phyloP scores from a whole-genome alignment of 2,888 invertebrate species.

The Rhabditoides inermis region DNA sequence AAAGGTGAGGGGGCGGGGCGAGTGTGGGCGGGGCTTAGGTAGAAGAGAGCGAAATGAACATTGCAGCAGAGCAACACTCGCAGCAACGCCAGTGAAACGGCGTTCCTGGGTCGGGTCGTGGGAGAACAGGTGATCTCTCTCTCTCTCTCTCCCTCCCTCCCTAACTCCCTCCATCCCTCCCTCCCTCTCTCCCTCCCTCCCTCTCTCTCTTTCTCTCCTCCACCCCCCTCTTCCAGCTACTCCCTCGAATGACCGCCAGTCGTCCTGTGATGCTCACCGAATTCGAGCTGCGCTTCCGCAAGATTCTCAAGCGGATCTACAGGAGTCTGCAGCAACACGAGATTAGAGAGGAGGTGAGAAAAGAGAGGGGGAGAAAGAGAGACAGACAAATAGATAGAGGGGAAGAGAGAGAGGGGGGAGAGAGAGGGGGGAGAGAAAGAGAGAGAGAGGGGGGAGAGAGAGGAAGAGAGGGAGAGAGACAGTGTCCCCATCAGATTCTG shows the following conservation, averaged over 20 bases:
- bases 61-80: no score
- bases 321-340: constrained; percentile 49
- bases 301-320: constrained; percentile 48
- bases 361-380: no score
- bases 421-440: constrained; percentile 30
- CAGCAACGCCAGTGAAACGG: constrained; percentile 31
- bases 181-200: background rate
- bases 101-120: constrained; percentile 37
- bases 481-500: constrained; percentile 30
- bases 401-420: constrained; percentile 47
- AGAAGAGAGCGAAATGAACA: no score
- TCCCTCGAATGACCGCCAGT: constrained; percentile 35
- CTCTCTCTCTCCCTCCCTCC: constrained; percentile 29
- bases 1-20: no score
- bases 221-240: constrained; percentile 28
- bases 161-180: constrained; percentile 31
- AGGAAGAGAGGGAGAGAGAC: constrained; percentile 27
- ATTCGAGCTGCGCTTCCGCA: constrained; percentile 45
- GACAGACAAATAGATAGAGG: no score
- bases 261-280: constrained; percentile 35
- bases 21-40: no score
- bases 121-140: constrained; percentile 28
- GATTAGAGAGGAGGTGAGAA: constrained; percentile 43
- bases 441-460: constrained; percentile 22
- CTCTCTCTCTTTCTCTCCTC: no score